phyloP scores from a whole-genome alignment of 1,140 invertebrate species.

The Drosophila ohnishii region DNA sequence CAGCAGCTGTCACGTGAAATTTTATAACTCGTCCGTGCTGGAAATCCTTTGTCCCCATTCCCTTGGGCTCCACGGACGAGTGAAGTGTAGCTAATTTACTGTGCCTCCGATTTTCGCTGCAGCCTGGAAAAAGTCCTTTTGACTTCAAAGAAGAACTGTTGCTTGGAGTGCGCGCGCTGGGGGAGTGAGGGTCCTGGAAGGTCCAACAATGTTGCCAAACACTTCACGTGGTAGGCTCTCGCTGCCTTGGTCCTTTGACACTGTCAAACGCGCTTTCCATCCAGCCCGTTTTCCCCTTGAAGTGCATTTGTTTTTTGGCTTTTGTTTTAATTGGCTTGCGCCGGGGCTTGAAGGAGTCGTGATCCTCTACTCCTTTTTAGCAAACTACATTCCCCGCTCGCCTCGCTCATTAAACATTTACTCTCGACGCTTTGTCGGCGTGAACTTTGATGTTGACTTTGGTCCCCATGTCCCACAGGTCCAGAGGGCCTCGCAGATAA shows the following conservation, averaged over 20 bases:
- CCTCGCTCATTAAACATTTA: slow-evolving; percentile 79
- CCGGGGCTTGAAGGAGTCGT: slow-evolving; percentile 62
- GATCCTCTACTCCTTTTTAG: slow-evolving; percentile 55
- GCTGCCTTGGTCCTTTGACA: slow-evolving; percentile 62
- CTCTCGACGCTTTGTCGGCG: slow-evolving; percentile 78
- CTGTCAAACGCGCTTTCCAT: slow-evolving; percentile 58
- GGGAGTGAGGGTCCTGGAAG: slow-evolving; percentile 3
- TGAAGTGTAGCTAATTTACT: slow-evolving; percentile 75
- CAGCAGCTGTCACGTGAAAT: slow-evolving; percentile 45
- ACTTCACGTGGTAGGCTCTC: slow-evolving; percentile 73
- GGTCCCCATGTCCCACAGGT: slow-evolving; percentile 38
- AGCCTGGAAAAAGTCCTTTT: slow-evolving; percentile 58
- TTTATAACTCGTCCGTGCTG: background rate
- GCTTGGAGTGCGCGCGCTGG: slow-evolving; percentile 67
- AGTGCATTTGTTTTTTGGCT: slow-evolving; percentile 81
- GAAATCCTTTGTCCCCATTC: slow-evolving; percentile 16
- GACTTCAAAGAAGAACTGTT: slow-evolving; percentile 80
- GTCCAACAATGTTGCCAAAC: slow-evolving; percentile 69
- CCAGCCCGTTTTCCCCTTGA: slow-evolving; percentile 30
- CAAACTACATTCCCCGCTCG: slow-evolving; percentile 55
- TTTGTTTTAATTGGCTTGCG: slow-evolving; percentile 80
- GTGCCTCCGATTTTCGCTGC: slow-evolving; percentile 33
- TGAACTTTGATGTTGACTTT: slow-evolving; percentile 81
- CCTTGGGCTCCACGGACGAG: slow-evolving; percentile 12
- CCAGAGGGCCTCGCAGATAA: slow-evolving; percentile 64